Evolutionary conservation across 2,888 invertebrate genomes (phyloP), one percentile per base, ranked within the genome.

Genomic region (Dolichomitus sp.): DNA sequence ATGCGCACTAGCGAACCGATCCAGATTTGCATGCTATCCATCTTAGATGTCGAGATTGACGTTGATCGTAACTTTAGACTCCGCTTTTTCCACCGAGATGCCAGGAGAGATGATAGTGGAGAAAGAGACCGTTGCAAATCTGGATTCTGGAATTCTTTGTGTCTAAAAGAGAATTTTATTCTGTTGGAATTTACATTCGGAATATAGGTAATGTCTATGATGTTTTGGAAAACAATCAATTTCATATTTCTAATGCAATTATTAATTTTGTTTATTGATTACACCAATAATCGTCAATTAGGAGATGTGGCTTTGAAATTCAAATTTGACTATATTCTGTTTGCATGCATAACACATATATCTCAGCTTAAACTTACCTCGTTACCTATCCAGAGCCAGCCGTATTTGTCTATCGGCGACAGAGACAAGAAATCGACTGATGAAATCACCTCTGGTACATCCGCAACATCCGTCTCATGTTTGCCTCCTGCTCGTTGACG

Each of bases 371-470:
- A 42, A 63, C 52, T 52, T 33, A 33, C 61, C 45, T 61, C 23
- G 54, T 78, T 78, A 65, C 42, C 70, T 42, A 78, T 78, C 42
- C 14, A 40, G 45, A 57, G 33, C n/a, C n/a, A 19, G 6, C 50
- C 52, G 61, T 70, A 78, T 78, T 78, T 70, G 61, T 70, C 78
- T 70, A 70, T 69, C 40, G 70, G 57, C 48, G 70, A 69, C 61
- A 63, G 70, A 76, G 54, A 65, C 78, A 37, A 78, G 70, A 63
- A 70, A 59, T 42, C 63, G 19, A 45, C 78, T 70, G 63, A 63
- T 70, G 63, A 78, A 70, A 78, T 70, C 70, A 63, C 54, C 19
- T 69, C 14, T 12, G 40, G 40, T 63, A 63, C 78, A 70, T 61
- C 50, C 50, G 14, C 54, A 17, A 17, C 54, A 23, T 57, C 40